Evolutionary conservation across 2,888 invertebrate species (phyloP).

Genomic region (Drosophila niveifrons): DNA sequence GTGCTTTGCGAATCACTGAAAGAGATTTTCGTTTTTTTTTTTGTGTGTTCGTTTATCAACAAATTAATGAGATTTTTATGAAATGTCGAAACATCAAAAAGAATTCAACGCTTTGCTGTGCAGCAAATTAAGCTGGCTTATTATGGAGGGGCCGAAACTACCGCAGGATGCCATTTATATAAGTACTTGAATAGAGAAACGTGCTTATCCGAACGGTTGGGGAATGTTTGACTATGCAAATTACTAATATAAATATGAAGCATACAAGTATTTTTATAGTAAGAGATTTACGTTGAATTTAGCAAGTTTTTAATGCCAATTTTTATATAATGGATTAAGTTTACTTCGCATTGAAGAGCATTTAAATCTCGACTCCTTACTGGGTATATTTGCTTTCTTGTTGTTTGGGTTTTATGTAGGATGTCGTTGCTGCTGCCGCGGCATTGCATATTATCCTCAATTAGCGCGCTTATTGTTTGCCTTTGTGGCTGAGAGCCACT

Average conservation of each 20-base stretch:
- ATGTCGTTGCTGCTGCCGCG: constrained; percentile 34
- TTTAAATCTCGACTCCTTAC: constrained; percentile 2
- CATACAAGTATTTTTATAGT: too few species aligned
- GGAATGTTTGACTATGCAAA: neutral
- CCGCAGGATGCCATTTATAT: constrained; percentile 27
- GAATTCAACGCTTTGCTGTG: constrained; percentile 37
- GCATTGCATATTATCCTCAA: constrained; percentile 73
- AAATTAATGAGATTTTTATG: constrained; percentile 69
- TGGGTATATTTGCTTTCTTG: constrained; percentile 29
- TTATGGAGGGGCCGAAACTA: constrained; percentile 46
- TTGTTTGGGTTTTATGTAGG: constrained; percentile 34
- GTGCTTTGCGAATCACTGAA: constrained; percentile 14
- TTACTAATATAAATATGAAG: neutral
- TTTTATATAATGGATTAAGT: too few species aligned
- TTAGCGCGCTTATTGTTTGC: constrained; percentile 77
- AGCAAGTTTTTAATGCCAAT: too few species aligned
- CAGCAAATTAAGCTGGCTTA: constrained; percentile 69
- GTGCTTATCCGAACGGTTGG: neutral
- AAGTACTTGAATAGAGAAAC: neutral
- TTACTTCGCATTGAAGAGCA: constrained; percentile 11
- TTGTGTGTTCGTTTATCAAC: constrained; percentile 39
- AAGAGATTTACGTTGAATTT: neutral
- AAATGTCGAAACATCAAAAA: constrained; percentile 63
- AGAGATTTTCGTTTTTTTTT: neutral
- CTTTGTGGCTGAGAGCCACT: constrained; percentile 35